Evolutionary conservation across 92 coral and sea anemone species (phyloP).

Genomic region (Zoanthus solanderi): DNA sequence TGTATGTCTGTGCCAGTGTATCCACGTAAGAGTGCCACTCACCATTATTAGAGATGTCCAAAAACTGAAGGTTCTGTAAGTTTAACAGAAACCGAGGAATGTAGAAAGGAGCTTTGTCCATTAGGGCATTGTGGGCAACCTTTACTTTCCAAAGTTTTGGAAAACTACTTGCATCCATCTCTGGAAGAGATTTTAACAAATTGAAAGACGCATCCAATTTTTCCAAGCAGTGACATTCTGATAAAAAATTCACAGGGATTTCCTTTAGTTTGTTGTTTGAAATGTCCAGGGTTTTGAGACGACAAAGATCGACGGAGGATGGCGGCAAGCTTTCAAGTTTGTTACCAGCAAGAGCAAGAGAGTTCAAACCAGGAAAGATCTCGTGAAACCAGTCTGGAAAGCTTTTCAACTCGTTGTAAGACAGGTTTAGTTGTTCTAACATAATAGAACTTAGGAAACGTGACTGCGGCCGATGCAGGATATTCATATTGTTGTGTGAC

Average conservation of each 20-base stretch:
- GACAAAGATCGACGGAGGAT: slow-evolving; percentile 58
- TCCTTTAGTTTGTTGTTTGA: slow-evolving; percentile 79
- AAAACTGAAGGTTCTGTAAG: slow-evolving; percentile 78
- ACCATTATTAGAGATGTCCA: slow-evolving; percentile 82
- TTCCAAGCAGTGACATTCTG: slow-evolving; percentile 70
- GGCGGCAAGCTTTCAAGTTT: slow-evolving; percentile 67
- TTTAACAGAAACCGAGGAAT: slow-evolving; percentile 81
- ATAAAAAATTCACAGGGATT: slow-evolving; percentile 75
- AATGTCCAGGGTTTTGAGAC: slow-evolving; percentile 78
- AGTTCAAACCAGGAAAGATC: slow-evolving; percentile 70
- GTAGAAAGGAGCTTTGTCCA: slow-evolving; percentile 72
- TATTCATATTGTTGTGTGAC: slow-evolving; percentile 77
- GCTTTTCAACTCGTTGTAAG: slow-evolving; percentile 69
- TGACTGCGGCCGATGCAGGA: slow-evolving; percentile 39
- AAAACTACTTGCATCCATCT: slow-evolving; percentile 65
- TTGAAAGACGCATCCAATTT: slow-evolving; percentile 78
- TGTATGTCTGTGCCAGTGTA: too few species aligned
- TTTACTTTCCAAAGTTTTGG: slow-evolving; percentile 75
- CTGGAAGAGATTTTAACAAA: slow-evolving; percentile 76
- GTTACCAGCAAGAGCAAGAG: slow-evolving; percentile 78
- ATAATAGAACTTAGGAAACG: slow-evolving; percentile 45
- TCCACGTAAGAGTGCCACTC: not conserved
- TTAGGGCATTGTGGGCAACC: slow-evolving; percentile 78
- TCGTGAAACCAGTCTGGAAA: slow-evolving; percentile 86
- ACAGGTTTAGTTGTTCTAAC: slow-evolving; percentile 75